phyloP scores from a whole-genome alignment of 2,113 vertebrate species.

The Alexandromys fortis region DNA sequence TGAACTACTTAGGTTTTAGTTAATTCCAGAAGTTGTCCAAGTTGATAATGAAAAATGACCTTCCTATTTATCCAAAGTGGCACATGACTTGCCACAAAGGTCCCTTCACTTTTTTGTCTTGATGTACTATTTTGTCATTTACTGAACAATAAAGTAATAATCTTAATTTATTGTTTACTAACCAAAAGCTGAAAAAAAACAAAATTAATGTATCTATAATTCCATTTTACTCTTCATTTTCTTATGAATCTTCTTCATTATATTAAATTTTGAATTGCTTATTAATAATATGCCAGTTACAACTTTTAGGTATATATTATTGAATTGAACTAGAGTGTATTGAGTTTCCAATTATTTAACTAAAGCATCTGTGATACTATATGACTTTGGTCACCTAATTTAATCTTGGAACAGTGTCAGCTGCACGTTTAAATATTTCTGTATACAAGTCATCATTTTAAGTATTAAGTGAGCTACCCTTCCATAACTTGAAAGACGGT shows the following conservation, averaged over 20 bases:
- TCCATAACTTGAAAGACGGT: neutral
- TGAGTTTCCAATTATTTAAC: neutral
- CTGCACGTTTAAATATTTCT: neutral
- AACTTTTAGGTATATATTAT: slow-evolving; percentile 61
- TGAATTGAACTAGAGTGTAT: neutral
- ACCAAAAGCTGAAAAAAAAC: neutral
- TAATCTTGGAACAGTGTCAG: slow-evolving; percentile 32
- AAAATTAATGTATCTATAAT: neutral
- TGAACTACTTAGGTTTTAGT: neutral
- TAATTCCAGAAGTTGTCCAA: neutral
- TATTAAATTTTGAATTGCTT: slow-evolving; percentile 25
- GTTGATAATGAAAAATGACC: neutral
- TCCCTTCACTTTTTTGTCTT: neutral
- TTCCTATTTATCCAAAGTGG: neutral
- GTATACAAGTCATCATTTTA: slow-evolving; percentile 34
- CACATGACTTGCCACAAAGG: neutral
- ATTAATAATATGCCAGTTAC: slow-evolving; percentile 57
- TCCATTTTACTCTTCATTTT: neutral
- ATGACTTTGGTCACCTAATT: slow-evolving; percentile 75
- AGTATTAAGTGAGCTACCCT: slow-evolving; percentile 56
- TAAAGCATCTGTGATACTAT: neutral
- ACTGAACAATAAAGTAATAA: neutral
- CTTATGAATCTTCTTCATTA: slow-evolving; percentile 67
- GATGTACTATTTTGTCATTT: neutral
- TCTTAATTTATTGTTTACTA: neutral